Conservation (phyloP, 2,113 vertebrate species). For the Gadus chalcogrammus region DNA sequence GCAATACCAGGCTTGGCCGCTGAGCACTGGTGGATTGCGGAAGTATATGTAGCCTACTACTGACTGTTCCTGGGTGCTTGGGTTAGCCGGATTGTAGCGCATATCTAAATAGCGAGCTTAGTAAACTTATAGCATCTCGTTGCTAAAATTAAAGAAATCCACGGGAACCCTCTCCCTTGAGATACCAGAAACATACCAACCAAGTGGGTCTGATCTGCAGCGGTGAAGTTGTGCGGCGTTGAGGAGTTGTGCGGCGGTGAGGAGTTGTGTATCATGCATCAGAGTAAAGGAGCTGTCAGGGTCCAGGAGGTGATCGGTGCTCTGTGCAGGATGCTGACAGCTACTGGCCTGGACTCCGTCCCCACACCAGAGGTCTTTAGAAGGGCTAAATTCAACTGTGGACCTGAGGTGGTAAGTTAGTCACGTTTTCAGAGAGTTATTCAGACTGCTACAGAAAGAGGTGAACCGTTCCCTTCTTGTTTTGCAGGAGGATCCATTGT, state of each 20-base stretch:
- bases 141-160: too few species aligned
- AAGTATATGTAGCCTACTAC: too few species aligned
- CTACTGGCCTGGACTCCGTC: slow-evolving; percentile 47
- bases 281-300: slow-evolving; percentile 44
- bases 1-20: too few species aligned
- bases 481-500: slow-evolving; percentile 62
- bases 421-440: background rate
- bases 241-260: background rate
- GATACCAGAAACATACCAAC: too few species aligned
- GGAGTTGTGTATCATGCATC: slow-evolving; percentile 46
- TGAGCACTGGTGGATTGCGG: too few species aligned
- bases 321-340: slow-evolving; percentile 59
- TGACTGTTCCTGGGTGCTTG: too few species aligned
- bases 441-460: background rate
- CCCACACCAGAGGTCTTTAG: slow-evolving; percentile 70
- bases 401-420: slow-evolving; percentile 54
- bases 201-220: background rate
- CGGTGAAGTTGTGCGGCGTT: background rate
- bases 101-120: too few species aligned
- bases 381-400: slow-evolving; percentile 68
- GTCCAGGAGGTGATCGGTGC: slow-evolving; percentile 63
- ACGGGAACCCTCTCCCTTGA: too few species aligned
- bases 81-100: too few species aligned
- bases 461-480: background rate
- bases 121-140: too few species aligned